These are phyloP conservation scores for Phoxinus dragarum DNA, from an alignment of 2,797 vertebrate genomes.

Conservation along the genomic window DNA sequence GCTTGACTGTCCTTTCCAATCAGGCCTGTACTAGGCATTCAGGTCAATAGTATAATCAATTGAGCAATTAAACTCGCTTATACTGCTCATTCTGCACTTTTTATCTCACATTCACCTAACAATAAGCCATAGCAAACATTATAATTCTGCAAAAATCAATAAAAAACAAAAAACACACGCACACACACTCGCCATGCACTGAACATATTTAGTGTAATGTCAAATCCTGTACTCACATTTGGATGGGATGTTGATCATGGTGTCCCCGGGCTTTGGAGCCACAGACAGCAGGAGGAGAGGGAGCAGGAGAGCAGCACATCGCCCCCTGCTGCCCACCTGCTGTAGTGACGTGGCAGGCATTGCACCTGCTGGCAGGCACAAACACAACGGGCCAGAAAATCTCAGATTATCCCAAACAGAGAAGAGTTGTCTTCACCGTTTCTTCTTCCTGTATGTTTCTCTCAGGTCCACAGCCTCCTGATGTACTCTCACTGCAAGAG, in stretches of 20 bases:
- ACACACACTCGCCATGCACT: slow-evolving; percentile 19
- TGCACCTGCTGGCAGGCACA: slow-evolving; percentile 76
- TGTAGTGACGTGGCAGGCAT: slow-evolving; percentile 80
- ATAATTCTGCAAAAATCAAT: slow-evolving; percentile 9
- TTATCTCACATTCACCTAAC: background rate
- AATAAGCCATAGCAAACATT: background rate
- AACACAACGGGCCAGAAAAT: slow-evolving; percentile 55
- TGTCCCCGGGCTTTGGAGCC: slow-evolving; percentile 64
- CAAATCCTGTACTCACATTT: slow-evolving; percentile 79
- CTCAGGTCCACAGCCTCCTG: slow-evolving; percentile 73
- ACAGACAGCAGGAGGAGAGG: slow-evolving; percentile 70
- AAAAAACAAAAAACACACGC: background rate
- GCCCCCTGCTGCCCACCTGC: slow-evolving; percentile 81
- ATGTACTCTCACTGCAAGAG: slow-evolving; percentile 71
- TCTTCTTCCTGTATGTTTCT: slow-evolving; percentile 46
- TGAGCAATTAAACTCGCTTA: slow-evolving; percentile 71
- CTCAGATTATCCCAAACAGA: slow-evolving; percentile 50
- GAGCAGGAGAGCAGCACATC: slow-evolving; percentile 65
- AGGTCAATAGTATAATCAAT: slow-evolving; percentile 77
- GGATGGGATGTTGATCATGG: slow-evolving; percentile 79
- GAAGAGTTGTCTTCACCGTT: slow-evolving; percentile 57
- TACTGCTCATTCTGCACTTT: slow-evolving; percentile 21
- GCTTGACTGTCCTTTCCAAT: slow-evolving; percentile 71
- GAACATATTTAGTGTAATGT: slow-evolving; percentile 19
- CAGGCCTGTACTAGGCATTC: slow-evolving; percentile 66